Evolutionary conservation across 2,113 vertebrate genomes (phyloP), one percentile per base, ranked within the genome.

Genomic region (Toxotes jaculatrix): DNA sequence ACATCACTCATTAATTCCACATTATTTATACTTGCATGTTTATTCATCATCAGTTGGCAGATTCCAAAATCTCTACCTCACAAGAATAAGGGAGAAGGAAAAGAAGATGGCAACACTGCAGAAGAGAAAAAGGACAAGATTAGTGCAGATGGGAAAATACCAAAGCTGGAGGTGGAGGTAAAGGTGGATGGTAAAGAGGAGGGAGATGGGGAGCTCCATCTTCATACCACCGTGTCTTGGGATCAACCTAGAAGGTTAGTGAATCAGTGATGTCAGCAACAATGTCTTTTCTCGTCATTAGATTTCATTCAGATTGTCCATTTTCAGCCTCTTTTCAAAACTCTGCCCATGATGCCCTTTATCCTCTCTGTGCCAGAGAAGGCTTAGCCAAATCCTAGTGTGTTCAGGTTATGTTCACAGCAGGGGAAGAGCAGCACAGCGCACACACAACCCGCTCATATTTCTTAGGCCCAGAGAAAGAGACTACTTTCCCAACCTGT

Each of bases 191-290:
- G 78, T 56, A 77, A 79, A 68, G 76, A 85, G 19, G 57, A 88
- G 12, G n/a, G 42, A 65, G 74, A 82, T 3, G 87, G 82, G 27
- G 87, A 88, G 51, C 57, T 79, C n/a, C 38, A 51, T 74, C 56
- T 67, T 73, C 59, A 62, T 31, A 27, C 31, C 4, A 10, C 76
- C 7, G 27, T 81, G 63, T 88, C 84, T 17, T 93, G 92, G 93
- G 91, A 91, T 85, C 76, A 69, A 19, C 92, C 93, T 4, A 86
- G 90, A 83, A 94, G 93, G 95, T 95, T 68, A 80, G 92, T 80
- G 66, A 87, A 78, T 76, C 71, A 47, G 23, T 51, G 32, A 86
- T 77, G 47, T 57, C 14, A 45, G 38, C 61, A 40, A 51, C 42
- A 63, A 47, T 70, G 31, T 66, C 36, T 49, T 23, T 17, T 27